Conservation (phyloP, 2,113 vertebrate genomes). For the Eulemur rufifrons region DNA sequence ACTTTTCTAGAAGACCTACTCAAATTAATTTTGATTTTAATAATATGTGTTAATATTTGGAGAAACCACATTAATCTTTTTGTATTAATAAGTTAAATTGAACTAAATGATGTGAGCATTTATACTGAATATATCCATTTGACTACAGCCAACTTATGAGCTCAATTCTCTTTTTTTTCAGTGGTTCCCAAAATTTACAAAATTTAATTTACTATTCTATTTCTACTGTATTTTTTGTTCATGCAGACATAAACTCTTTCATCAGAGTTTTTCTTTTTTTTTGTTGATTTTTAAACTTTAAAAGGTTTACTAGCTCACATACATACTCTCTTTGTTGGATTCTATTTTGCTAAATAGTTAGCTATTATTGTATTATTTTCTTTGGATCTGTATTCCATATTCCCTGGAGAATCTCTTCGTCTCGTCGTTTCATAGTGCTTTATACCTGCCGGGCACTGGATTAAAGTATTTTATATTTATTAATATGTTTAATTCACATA, state of each 20-base stretch:
- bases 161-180: neutral
- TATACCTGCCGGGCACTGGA: neutral
- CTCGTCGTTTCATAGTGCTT: neutral
- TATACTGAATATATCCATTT: neutral
- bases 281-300: neutral
- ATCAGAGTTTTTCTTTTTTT: neutral
- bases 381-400: neutral
- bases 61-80: neutral
- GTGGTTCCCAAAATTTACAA: neutral
- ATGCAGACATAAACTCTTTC: neutral
- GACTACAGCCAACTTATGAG: neutral
- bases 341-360: neutral
- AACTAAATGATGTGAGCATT: neutral
- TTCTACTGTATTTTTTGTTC: constrained; percentile 16
- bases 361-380: neutral
- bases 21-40: constrained; percentile 16
- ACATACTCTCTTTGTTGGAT: neutral
- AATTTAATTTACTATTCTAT: neutral
- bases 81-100: neutral
- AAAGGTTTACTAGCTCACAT: neutral
- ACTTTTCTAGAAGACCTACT: neutral
- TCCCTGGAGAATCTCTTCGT: neutral
- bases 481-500: neutral
- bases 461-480: neutral
- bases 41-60: neutral